Percentiles rank a stretch among this genome's conserved stretches.
phyloP scores from a whole-genome alignment of 2,113 vertebrate species.

The Toxostoma redivivum region DNA sequence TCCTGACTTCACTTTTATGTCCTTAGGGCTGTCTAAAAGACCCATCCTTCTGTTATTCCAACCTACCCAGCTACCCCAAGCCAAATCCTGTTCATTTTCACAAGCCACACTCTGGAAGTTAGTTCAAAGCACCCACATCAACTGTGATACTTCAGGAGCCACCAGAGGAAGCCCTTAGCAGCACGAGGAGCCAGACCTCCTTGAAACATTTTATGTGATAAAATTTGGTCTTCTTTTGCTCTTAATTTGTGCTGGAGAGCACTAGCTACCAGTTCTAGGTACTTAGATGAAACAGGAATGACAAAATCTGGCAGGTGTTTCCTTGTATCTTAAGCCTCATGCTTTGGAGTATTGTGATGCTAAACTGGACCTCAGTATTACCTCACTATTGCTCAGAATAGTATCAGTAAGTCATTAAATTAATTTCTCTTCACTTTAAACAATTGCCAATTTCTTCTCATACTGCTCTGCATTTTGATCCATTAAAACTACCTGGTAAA shows the following conservation, averaged over 20 bases:
- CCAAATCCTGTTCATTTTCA: neutral
- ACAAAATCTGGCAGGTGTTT: neutral
- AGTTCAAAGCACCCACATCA: neutral
- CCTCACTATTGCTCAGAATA: neutral
- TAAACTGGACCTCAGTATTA: neutral
- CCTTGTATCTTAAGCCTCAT: neutral
- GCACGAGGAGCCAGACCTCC: neutral
- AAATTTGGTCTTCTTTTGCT: neutral
- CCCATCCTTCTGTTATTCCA: neutral
- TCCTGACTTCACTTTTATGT: neutral
- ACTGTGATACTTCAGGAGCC: neutral
- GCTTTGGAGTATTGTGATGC: neutral
- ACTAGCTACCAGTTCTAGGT: neutral
- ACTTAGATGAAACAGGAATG: neutral
- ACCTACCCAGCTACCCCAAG: neutral
- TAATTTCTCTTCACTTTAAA: neutral
- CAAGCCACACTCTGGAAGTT: neutral
- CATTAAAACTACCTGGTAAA: neutral
- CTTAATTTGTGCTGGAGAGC: neutral
- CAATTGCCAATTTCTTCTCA: neutral
- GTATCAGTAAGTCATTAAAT: neutral
- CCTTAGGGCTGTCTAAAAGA: neutral
- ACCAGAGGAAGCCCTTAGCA: neutral
- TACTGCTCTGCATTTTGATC: neutral
- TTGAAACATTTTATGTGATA: neutral